Conservation (phyloP, 2,797 vertebrate species). For the Crenuchus spilurus region DNA sequence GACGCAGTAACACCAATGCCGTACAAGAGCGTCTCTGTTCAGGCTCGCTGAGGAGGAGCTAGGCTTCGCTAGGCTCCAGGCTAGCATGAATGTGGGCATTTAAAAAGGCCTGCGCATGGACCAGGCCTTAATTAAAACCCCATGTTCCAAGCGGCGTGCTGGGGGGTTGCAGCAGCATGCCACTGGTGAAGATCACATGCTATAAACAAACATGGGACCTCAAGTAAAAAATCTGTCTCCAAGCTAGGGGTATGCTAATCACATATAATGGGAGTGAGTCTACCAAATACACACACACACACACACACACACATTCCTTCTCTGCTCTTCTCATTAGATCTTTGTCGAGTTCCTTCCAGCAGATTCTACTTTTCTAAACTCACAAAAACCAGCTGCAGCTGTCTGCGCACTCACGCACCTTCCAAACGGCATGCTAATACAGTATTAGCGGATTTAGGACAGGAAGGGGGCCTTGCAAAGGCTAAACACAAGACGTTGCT, state of each 20-base stretch:
- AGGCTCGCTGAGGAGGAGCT: conserved; percentile 59
- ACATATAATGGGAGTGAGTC: conserved; percentile 42
- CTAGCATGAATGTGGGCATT: conserved; percentile 77
- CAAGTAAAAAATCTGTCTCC: conserved; percentile 17
- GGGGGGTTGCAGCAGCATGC: conserved; percentile 59
- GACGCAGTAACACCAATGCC: conserved; percentile 66
- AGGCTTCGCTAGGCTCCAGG: conserved; percentile 67
- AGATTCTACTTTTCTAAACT: conserved; percentile 23
- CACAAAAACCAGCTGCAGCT: conserved; percentile 41
- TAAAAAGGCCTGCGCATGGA: conserved; percentile 60
- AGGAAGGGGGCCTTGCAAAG: conserved; percentile 30
- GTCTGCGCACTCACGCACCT: background rate
- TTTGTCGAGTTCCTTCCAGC: background rate
- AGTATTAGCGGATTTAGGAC: conserved; percentile 33
- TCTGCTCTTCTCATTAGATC: conserved; percentile 32
- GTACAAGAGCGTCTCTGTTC: conserved; percentile 77
- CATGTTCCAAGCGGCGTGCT: conserved; percentile 55
- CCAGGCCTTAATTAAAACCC: conserved; percentile 66
- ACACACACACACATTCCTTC: background rate
- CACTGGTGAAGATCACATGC: conserved; percentile 58
- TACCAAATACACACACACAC: conserved; percentile 11
- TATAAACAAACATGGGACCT: conserved; percentile 66
- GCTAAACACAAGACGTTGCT: conserved; percentile 3
- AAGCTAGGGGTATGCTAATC: conserved; percentile 31
- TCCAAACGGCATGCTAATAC: conserved; percentile 30